A percentile compares a stretch with the other conserved stretches of the same genome.
These are phyloP conservation scores for Orchestes rusci DNA, from an alignment of 2,888 invertebrate genomes.

Conservation along the genomic window DNA sequence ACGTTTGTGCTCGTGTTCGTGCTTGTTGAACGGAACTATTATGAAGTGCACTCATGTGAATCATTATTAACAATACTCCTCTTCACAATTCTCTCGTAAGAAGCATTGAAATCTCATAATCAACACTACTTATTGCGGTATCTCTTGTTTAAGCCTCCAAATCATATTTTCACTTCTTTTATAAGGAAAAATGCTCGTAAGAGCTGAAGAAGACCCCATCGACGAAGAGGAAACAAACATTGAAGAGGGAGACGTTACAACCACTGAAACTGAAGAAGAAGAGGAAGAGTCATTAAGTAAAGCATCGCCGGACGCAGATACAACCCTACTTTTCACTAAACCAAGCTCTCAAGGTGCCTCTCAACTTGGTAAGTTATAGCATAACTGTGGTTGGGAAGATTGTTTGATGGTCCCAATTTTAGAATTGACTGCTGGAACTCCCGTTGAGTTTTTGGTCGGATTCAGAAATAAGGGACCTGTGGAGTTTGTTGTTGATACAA, in stretches of 20 bases:
- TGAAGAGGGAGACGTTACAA: constrained; percentile 50
- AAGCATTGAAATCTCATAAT: too few species aligned
- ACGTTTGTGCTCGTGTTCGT: too few species aligned
- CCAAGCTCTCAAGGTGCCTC: constrained; percentile 59
- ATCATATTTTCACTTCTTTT: too few species aligned
- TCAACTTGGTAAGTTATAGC: constrained; percentile 57
- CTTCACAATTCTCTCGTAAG: too few species aligned
- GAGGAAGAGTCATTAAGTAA: constrained; percentile 60
- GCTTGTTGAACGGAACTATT: too few species aligned
- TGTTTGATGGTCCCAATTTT: too few species aligned
- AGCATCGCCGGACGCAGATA: constrained; percentile 86
- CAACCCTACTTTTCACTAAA: constrained; percentile 82
- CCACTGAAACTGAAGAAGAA: constrained; percentile 47
- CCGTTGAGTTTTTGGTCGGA: constrained; percentile 92
- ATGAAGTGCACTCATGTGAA: too few species aligned
- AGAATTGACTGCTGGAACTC: constrained; percentile 87
- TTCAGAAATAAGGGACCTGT: constrained; percentile 91
- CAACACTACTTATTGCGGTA: too few species aligned
- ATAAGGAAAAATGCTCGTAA: constrained; percentile 43
- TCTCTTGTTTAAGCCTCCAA: too few species aligned
- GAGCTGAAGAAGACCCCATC: constrained; percentile 59
- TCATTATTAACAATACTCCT: too few species aligned
- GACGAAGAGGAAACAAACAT: constrained; percentile 65
- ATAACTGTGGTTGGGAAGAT: too few species aligned
- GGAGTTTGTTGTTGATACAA: constrained; percentile 84